phyloP scores from a whole-genome alignment of 2,113 vertebrate genomes.

The Alethe diademata region DNA sequence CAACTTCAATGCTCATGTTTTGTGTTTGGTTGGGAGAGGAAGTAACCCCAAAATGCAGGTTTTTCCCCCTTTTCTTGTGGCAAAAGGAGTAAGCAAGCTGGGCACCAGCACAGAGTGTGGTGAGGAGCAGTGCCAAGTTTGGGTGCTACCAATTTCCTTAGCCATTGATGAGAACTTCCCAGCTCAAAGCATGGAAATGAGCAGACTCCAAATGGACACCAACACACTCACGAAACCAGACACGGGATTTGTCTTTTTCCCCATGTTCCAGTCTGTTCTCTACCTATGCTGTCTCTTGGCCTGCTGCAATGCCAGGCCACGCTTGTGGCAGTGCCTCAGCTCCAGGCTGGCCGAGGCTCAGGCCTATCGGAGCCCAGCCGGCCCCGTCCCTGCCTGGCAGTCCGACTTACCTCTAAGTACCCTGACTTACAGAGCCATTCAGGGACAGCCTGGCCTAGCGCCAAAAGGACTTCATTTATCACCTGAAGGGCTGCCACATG shows the following conservation, averaged over 20 bases:
- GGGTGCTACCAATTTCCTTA: background rate
- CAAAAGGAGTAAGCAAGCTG: background rate
- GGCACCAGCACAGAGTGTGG: background rate
- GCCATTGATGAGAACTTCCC: background rate
- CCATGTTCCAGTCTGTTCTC: background rate
- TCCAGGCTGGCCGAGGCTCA: background rate
- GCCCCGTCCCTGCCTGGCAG: background rate
- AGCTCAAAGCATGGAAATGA: background rate
- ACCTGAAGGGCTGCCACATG: conserved; percentile 44
- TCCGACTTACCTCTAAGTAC: background rate
- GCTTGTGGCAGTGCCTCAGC: accelerated
- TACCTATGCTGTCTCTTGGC: background rate
- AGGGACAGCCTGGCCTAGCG: background rate
- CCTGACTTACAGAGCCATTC: background rate
- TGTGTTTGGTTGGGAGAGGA: background rate
- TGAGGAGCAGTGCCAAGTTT: background rate
- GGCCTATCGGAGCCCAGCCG: background rate
- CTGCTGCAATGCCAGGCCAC: background rate
- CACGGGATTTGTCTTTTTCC: background rate
- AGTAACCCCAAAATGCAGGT: background rate
- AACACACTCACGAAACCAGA: background rate
- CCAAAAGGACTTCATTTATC: conserved; percentile 29
- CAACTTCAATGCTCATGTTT: background rate
- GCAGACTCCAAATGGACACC: background rate
- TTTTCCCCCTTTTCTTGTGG: background rate